phyloP scores from a whole-genome alignment of 2,888 invertebrate species.

The Sthenelais limicola region DNA sequence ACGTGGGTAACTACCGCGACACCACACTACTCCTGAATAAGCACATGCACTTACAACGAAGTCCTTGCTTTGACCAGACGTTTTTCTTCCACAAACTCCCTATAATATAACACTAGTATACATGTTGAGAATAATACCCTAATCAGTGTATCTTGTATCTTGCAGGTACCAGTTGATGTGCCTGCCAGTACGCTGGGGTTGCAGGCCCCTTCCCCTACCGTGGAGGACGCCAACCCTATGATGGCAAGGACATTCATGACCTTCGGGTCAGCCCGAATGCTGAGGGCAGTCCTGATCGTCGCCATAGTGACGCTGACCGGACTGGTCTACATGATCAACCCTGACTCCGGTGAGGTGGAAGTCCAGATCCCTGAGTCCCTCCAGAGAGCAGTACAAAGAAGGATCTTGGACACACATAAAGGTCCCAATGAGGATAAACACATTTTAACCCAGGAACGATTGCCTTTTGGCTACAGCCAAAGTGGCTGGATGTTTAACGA shows the following conservation, averaged over 20 bases:
- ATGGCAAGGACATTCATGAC: conserved; percentile 7
- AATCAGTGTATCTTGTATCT: too few relatives aligned
- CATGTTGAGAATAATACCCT: too few relatives aligned
- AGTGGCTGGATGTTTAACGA: conserved; percentile 52
- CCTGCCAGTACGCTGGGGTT: too few relatives aligned
- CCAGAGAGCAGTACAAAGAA: conserved; percentile 2
- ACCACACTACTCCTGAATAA: too few relatives aligned
- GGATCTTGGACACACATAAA: conserved; percentile 1
- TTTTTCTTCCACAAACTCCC: too few relatives aligned
- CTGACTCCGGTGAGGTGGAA: conserved; percentile 23
- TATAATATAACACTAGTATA: too few relatives aligned
- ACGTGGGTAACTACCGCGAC: too few relatives aligned
- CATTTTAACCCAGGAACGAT: conserved; percentile 21
- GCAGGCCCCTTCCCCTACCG: too few relatives aligned
- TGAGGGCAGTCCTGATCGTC: background rate
- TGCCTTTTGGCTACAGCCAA: background rate
- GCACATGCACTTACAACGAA: too few relatives aligned
- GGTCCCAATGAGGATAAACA: background rate
- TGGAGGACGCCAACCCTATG: background rate
- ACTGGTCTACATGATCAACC: conserved; percentile 22
- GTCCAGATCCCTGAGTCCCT: conserved; percentile 7
- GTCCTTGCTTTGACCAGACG: too few relatives aligned
- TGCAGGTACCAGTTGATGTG: too few relatives aligned
- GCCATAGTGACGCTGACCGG: conserved; percentile 15
- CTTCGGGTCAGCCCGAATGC: conserved; percentile 8